phyloP scores from a whole-genome alignment of 92 coral and sea anemone genomes.

The Pocillopora meandrina region DNA sequence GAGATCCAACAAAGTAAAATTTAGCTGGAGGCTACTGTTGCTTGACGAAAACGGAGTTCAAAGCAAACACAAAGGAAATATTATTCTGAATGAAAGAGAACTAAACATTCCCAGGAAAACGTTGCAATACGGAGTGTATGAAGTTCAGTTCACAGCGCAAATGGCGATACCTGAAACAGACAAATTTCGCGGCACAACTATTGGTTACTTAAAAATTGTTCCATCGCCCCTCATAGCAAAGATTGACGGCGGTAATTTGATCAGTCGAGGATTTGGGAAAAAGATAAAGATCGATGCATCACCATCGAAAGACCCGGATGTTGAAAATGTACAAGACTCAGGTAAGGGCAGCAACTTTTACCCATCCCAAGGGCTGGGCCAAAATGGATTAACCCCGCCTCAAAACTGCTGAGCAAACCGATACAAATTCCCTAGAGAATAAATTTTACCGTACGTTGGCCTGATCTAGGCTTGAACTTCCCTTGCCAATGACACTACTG shows the following conservation, averaged over 20 bases:
- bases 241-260: slow-evolving; percentile 51
- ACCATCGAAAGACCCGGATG: slow-evolving; percentile 56
- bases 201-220: slow-evolving; percentile 49
- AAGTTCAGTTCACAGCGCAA: slow-evolving; percentile 41
- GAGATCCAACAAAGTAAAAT: slow-evolving; percentile 33
- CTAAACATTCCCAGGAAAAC: slow-evolving; percentile 34
- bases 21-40: slow-evolving; percentile 25
- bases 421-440: no score
- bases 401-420: no score
- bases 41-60: slow-evolving; percentile 4
- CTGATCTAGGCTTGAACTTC: no score
- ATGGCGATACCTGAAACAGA: slow-evolving; percentile 32
- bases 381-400: no score
- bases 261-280: slow-evolving; percentile 63
- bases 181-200: slow-evolving; percentile 30
- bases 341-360: slow-evolving; percentile 3
- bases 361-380: no score
- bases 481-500: no score
- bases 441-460: no score
- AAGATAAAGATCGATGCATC: slow-evolving; percentile 45
- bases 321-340: slow-evolving; percentile 32
- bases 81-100: slow-evolving; percentile 6
- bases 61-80: slow-evolving; percentile 6
- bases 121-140: slow-evolving; percentile 45
- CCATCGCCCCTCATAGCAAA: slow-evolving; percentile 54